phyloP scores from a whole-genome alignment of 2,113 vertebrate genomes.

The Thermophis baileyi region DNA sequence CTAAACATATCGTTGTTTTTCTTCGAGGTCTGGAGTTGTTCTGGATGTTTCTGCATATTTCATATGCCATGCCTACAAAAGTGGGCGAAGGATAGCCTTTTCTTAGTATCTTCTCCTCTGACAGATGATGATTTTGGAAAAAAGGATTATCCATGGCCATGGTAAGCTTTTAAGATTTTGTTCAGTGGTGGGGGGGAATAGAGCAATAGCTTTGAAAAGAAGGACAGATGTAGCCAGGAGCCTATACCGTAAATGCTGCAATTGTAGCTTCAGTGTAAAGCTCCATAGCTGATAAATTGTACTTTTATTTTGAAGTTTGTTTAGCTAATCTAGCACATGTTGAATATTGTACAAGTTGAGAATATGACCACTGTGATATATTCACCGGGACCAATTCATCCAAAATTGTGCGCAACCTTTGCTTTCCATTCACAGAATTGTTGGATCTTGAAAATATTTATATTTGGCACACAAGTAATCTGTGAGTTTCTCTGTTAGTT shows the following conservation, averaged over 20 bases:
- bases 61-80: slow-evolving; percentile 96
- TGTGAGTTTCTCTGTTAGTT: background rate
- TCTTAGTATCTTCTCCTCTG: slow-evolving; percentile 86
- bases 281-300: background rate
- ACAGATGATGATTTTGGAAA: slow-evolving; percentile 89
- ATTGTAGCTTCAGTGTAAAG: background rate
- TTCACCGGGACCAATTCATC: background rate
- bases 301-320: background rate
- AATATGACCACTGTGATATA: background rate
- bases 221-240: background rate
- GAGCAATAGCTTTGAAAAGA: slow-evolving; percentile 1
- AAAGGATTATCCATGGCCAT: slow-evolving; percentile 92
- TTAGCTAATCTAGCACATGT: background rate
- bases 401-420: background rate
- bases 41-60: slow-evolving; percentile 92
- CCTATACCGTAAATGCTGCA: background rate
- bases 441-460: background rate
- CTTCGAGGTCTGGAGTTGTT: slow-evolving; percentile 92
- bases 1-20: slow-evolving; percentile 14
- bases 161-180: slow-evolving; percentile 70
- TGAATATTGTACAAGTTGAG: background rate
- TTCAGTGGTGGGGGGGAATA: background rate
- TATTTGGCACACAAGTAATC: background rate
- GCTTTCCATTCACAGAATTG: background rate
- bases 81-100: slow-evolving; percentile 92